Evolutionary conservation across 23 tunicate genomes (phyloP).

Genomic region (Trididemnum miniatum): DNA sequence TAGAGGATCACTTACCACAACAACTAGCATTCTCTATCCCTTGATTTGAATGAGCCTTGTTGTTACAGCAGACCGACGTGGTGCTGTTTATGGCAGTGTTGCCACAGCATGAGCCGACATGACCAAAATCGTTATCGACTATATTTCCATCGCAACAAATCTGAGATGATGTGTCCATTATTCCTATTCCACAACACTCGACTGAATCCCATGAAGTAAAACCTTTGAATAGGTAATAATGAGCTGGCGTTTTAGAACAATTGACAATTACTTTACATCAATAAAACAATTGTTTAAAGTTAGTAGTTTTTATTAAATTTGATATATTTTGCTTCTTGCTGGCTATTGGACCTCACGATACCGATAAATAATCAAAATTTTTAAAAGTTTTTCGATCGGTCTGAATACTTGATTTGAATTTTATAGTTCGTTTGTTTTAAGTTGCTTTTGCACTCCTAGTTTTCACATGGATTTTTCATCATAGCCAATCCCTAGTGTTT

Average conservation of each 20-base stretch:
- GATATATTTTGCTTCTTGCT: no score
- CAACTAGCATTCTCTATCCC: conserved; percentile 4
- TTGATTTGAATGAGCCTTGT: background rate
- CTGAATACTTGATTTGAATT: no score
- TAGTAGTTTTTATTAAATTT: no score
- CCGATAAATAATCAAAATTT: no score
- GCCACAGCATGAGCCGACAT: conserved; percentile 61
- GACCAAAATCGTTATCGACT: conserved; percentile 25
- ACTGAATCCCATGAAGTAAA: background rate
- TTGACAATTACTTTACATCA: no score
- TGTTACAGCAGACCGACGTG: conserved; percentile 8
- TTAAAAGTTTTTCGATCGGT: no score
- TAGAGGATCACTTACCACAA: conserved; percentile 23
- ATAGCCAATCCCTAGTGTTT: no score
- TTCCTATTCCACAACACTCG: conserved; percentile 37
- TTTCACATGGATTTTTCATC: no score
- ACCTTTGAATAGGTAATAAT: background rate
- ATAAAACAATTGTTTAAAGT: no score
- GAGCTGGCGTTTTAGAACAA: background rate
- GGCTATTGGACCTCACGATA: no score
- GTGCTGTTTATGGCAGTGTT: conserved; percentile 42
- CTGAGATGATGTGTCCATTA: conserved; percentile 11
- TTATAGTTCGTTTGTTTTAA: no score
- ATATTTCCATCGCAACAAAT: conserved; percentile 35
- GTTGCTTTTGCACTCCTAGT: no score